phyloP scores from a whole-genome alignment of 2,113 vertebrate genomes.

The Nannospalax galili region DNA sequence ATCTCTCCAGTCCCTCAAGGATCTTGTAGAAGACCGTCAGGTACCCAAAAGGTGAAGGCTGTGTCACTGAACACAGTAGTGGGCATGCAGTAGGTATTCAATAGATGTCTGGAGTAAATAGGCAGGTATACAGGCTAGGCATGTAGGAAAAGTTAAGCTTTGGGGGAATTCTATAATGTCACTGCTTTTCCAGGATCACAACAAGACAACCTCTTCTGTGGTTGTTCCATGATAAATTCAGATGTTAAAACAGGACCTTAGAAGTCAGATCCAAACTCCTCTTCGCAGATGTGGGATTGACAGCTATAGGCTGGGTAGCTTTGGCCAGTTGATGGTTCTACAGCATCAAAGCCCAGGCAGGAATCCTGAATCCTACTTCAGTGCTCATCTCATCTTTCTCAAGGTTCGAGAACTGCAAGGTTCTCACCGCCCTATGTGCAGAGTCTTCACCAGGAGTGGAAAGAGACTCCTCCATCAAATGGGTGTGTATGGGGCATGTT shows the following conservation, averaged over 20 bases:
- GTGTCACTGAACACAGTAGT: background rate
- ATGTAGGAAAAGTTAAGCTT: background rate
- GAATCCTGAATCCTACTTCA: background rate
- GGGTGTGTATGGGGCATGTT: too few relatives aligned
- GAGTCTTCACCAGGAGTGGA: background rate
- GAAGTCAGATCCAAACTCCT: background rate
- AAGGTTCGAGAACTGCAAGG: background rate
- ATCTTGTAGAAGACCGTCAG: background rate
- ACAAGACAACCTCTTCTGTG: background rate
- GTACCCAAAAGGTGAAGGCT: background rate
- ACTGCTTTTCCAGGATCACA: background rate
- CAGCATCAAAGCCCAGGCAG: background rate
- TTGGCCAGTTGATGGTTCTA: background rate
- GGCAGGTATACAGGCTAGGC: background rate
- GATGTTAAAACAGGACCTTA: constrained; percentile 4
- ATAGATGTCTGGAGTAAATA: background rate
- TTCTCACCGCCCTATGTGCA: background rate
- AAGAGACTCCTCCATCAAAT: background rate
- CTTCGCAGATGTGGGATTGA: background rate
- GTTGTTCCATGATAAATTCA: background rate
- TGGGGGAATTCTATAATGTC: background rate
- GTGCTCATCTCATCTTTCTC: background rate
- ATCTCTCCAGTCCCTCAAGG: too few relatives aligned
- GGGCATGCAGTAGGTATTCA: background rate
- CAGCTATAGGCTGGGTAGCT: background rate